These are phyloP conservation scores for Balanococcus diminutus DNA, from an alignment of 2,888 invertebrate species.

Conservation along the genomic window DNA sequence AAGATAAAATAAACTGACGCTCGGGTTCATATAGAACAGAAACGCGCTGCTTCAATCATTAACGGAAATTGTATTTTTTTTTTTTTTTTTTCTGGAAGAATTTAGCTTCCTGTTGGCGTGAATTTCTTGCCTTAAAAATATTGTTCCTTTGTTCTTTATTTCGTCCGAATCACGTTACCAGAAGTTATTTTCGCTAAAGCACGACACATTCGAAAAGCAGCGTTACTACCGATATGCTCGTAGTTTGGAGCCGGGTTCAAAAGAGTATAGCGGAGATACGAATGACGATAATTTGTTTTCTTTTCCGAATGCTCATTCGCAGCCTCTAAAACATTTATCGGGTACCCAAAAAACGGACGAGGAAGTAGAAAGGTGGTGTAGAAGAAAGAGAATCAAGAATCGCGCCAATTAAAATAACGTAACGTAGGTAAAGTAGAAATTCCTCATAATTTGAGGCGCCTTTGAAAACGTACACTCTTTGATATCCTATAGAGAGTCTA, in stretches of 20 bases:
- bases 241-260: too few species aligned
- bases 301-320: too few species aligned
- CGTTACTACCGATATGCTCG: too few species aligned
- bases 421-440: too few species aligned
- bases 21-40: neutral
- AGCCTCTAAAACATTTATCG: too few species aligned
- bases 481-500: neutral
- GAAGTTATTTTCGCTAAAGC: neutral
- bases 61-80: neutral
- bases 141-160: neutral
- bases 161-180: neutral
- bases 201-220: neutral
- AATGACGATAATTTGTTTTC: too few species aligned
- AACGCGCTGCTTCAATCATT: neutral
- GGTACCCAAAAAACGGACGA: too few species aligned
- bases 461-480: neutral
- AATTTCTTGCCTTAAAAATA: neutral
- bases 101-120: neutral
- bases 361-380: too few species aligned
- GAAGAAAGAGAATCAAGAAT: too few species aligned
- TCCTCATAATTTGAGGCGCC: neutral
- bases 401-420: too few species aligned
- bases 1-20: neutral
- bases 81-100: neutral
- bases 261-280: too few species aligned